Percentiles rank a stretch among this genome's conserved stretches.
phyloP scores from a whole-genome alignment of 1,140 invertebrate species.

The Neomicropteryx cornuta region DNA sequence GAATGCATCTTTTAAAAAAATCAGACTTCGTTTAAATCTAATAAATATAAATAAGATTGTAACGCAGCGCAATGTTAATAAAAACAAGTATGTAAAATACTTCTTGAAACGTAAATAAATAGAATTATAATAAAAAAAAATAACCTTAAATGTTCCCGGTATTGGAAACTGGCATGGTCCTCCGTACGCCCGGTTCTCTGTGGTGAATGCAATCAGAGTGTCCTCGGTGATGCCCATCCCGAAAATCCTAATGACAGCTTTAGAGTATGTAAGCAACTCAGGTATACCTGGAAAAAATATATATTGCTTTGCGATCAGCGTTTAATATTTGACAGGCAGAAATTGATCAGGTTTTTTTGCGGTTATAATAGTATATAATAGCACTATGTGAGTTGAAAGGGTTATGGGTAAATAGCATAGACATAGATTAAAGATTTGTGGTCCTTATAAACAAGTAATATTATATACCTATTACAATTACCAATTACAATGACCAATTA shows the following conservation, averaged over 20 bases:
- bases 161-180: constrained; percentile 40
- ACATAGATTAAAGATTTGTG: too few relatives aligned
- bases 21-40: constrained; percentile 6
- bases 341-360: not conserved
- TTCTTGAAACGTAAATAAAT: constrained; percentile 2
- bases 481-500: too few relatives aligned
- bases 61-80: not conserved
- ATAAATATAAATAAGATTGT: constrained; percentile 4
- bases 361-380: not conserved
- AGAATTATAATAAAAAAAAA: constrained; percentile 4
- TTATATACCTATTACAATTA: too few relatives aligned
- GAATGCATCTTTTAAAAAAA: constrained; percentile 5
- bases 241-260: constrained; percentile 54
- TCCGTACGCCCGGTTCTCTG: constrained; percentile 36
- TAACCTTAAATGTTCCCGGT: constrained; percentile 34
- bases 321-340: not conserved
- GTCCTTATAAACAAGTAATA: too few relatives aligned
- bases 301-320: too few relatives aligned
- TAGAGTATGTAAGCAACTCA: constrained; percentile 45
- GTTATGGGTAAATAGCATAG: too few relatives aligned
- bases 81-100: constrained; percentile 3
- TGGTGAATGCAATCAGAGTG: constrained; percentile 62
- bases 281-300: constrained; percentile 48
- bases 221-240: constrained; percentile 52
- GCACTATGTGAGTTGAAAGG: too few relatives aligned